phyloP scores from a whole-genome alignment of 2,888 invertebrate genomes.

The Lasioglossum calceatum region DNA sequence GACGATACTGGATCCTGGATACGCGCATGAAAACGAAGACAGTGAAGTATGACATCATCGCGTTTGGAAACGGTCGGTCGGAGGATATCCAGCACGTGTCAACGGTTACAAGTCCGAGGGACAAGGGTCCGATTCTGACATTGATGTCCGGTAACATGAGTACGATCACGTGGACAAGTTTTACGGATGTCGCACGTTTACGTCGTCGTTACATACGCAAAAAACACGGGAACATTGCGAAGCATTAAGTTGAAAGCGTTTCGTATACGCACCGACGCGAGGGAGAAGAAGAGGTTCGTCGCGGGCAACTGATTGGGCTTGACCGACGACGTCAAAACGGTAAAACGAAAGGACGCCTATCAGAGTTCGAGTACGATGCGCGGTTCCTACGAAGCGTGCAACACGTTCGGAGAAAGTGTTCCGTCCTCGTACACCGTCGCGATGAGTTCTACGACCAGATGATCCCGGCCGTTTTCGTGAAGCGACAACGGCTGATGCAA shows the following conservation, averaged over 20 bases:
- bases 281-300: neutral
- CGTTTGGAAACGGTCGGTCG: neutral
- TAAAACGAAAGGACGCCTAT: slow-evolving; percentile 9
- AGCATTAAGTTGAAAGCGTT: neutral
- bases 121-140: neutral
- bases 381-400: slow-evolving; percentile 7
- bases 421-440: neutral
- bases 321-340: neutral
- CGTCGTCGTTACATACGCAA: neutral
- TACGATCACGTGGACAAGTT: neutral
- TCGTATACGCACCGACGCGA: neutral
- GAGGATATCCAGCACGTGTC: neutral
- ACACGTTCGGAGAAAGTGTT: slow-evolving; percentile 42
- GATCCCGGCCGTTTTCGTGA: slow-evolving; percentile 12
- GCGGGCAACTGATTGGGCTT: neutral
- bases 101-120: neutral
- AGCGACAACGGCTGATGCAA: neutral
- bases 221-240: slow-evolving; percentile 9
- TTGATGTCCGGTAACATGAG: neutral
- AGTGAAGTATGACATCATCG: slow-evolving; percentile 27
- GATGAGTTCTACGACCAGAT: slow-evolving; percentile 25
- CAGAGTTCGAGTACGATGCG: slow-evolving; percentile 22
- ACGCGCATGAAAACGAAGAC: slow-evolving; percentile 15
- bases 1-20: neutral
- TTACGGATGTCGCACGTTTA: neutral